A percentile compares a stretch with the other conserved stretches of the same genome.
Conservation (phyloP, 2,113 vertebrate species). For the Pteropus alecto region DNA sequence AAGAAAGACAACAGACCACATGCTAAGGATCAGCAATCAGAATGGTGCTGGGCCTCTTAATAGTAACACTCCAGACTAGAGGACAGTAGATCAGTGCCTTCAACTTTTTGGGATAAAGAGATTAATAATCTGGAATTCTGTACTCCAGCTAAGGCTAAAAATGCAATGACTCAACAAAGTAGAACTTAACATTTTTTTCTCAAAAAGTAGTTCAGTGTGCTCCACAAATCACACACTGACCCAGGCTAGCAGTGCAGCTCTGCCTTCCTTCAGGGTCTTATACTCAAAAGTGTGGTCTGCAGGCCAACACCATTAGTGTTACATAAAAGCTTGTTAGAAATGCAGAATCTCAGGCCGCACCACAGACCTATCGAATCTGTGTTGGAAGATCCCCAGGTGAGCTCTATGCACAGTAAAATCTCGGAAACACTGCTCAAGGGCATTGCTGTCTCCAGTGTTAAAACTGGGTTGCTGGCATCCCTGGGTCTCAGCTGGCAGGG, state of each 20-base stretch:
- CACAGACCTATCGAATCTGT: background rate
- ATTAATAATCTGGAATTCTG: background rate
- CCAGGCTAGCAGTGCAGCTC: background rate
- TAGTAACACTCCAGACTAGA: background rate
- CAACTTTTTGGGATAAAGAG: background rate
- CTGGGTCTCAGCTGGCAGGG: background rate
- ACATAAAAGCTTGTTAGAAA: background rate
- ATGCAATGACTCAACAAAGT: background rate
- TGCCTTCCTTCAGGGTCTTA: background rate
- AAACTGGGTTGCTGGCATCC: background rate
- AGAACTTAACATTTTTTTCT: background rate
- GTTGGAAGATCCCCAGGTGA: background rate
- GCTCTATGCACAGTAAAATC: background rate
- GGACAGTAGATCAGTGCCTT: background rate
- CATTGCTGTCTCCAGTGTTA: background rate
- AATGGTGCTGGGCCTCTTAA: background rate
- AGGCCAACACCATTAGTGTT: background rate
- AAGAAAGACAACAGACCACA: background rate
- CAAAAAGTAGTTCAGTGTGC: background rate
- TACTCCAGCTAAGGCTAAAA: background rate
- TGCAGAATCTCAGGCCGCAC: background rate
- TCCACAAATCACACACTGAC: background rate
- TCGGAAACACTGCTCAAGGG: background rate
- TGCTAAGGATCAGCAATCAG: background rate
- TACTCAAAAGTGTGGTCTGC: background rate